A percentile compares a stretch with the other conserved stretches of the same genome.
phyloP scores from a whole-genome alignment of 1,140 invertebrate species.

The Diuraphis noxia region DNA sequence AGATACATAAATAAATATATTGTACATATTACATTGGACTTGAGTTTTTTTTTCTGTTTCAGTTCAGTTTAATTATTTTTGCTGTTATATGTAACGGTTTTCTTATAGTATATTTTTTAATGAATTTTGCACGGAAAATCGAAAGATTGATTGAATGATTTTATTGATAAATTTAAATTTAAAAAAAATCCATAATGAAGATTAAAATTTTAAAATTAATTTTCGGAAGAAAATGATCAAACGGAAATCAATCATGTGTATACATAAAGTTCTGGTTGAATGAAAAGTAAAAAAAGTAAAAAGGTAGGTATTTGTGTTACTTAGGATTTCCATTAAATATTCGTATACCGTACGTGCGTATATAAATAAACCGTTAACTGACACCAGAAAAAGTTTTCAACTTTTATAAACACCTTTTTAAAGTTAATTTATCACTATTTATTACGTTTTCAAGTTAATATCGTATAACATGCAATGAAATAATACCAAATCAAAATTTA shows the following conservation, averaged over 20 bases:
- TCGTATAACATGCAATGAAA: not conserved
- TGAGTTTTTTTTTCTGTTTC: not conserved
- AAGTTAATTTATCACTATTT: slow-evolving; percentile 3
- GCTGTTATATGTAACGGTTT: not conserved
- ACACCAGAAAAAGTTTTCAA: not conserved
- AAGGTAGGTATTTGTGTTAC: not conserved
- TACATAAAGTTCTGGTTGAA: not conserved
- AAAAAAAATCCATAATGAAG: not conserved
- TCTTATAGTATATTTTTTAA: not conserved
- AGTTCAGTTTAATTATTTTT: not conserved
- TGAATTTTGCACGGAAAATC: not conserved
- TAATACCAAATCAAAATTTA: not conserved
- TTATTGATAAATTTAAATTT: not conserved
- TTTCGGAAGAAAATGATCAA: not conserved
- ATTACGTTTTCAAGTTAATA: not conserved
- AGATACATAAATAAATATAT: not conserved
- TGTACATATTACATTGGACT: not conserved
- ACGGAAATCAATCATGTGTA: not conserved
- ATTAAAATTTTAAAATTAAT: not conserved
- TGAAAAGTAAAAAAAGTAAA: slow-evolving; percentile 32
- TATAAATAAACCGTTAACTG: slow-evolving; percentile 36
- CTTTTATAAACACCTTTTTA: not conserved
- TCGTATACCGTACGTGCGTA: not conserved
- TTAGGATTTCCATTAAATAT: slow-evolving; percentile 31
- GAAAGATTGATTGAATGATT: not conserved